These are phyloP conservation scores for Micrastur ruficollis DNA, from an alignment of 2,797 vertebrate genomes.

Conservation along the genomic window DNA sequence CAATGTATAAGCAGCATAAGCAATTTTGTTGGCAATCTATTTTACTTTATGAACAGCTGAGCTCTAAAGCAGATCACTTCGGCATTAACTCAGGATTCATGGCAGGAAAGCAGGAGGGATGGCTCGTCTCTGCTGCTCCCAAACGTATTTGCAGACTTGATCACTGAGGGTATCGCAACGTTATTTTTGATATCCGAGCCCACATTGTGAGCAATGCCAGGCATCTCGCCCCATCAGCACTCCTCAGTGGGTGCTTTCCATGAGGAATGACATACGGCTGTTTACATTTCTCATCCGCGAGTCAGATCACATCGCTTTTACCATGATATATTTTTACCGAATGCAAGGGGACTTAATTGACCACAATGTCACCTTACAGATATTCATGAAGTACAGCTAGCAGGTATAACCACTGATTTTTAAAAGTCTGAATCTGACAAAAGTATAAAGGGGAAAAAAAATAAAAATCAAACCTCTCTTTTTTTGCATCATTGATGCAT, in stretches of 20 bases:
- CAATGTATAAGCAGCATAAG: background rate
- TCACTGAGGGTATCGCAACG: accelerated
- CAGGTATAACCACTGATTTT: background rate
- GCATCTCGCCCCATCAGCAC: background rate
- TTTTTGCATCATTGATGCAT: background rate
- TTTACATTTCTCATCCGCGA: background rate
- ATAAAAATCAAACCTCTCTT: background rate
- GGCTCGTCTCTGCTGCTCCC: background rate
- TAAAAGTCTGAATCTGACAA: background rate
- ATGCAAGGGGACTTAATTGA: background rate
- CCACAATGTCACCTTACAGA: background rate
- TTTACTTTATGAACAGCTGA: background rate
- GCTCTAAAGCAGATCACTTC: background rate
- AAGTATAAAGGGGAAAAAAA: background rate
- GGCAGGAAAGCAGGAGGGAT: background rate
- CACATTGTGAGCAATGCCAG: background rate
- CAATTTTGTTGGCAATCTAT: slow-evolving; percentile 42
- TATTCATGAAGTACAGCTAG: background rate
- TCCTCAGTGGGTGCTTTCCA: background rate
- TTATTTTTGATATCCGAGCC: background rate
- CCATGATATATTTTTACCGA: background rate
- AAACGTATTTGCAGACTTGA: background rate
- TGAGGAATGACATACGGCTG: background rate
- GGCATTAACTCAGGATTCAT: background rate
- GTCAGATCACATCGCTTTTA: background rate